Base-by-base conservation (phyloP, 1,140 invertebrate species). In the Eupeodes corollae region DNA sequence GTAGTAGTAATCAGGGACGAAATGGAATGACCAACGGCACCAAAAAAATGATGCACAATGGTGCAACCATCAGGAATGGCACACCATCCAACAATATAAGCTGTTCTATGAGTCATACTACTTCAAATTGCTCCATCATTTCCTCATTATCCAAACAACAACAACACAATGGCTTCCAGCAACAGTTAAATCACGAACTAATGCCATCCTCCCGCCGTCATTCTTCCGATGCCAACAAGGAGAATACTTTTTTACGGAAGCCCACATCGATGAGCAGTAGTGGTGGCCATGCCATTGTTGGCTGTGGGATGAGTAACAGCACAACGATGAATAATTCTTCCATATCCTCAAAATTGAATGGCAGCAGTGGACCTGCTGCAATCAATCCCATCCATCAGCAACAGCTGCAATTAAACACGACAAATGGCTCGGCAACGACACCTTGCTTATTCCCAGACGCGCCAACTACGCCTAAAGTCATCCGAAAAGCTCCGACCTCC, bases 391-490 rank as follows among this genome's bases (percentile, higher is more conserved):
- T 26, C 30, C 44, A 43, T 34, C 43, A 48, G 49, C 50, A 57
- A 47, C 51, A 48, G 16, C 51, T 44, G 10, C 34, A 40, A 37
- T 35, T 46, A 18, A 37, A 41, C 30, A 40, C 40, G 35, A 41
- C 49, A 21, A n/a, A 45, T 26, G 1, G 32, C 21, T 30, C 43
- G 30, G 34, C 42, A 50, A 38, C 34, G 15, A 40, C 21, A 1
- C 47, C 44, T 18, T 53, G 69, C 35, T 66, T 75, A 42, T 76
- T 71, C 52, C 75, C 75, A 26, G 75, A 77, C 58, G 76, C 75
- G 21, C 76, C 76, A 51, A 76, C 75, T 53, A 78, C 75, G 42
- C 75, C 75, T 48, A 78, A 77, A 69, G 74, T 76, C 45, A 63
- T 60, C 47, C 58, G 62, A 16, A 67, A 68, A 50, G 60, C 65